These are phyloP conservation scores for Heliconius charithonia DNA, from an alignment of 2,888 invertebrate species.

Conservation along the genomic window DNA sequence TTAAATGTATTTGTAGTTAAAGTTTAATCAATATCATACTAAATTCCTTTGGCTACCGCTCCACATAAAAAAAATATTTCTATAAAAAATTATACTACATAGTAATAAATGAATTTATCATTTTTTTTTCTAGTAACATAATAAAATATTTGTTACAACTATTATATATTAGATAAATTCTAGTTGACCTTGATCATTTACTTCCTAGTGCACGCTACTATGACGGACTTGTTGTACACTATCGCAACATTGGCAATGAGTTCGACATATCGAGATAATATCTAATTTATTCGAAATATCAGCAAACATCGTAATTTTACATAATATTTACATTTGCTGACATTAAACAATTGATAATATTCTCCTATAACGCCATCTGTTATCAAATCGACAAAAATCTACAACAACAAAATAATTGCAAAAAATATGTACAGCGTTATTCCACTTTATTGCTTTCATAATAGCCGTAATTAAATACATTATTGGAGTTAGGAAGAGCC, in stretches of 20 bases:
- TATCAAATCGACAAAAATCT: conserved; percentile 29
- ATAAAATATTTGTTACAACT: conserved; percentile 40
- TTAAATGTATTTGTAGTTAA: too few species aligned
- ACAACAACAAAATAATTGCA: conserved; percentile 6
- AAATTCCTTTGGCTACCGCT: not conserved
- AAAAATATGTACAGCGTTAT: conserved; percentile 32
- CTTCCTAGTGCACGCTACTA: conserved; percentile 76
- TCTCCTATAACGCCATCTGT: conserved; percentile 44
- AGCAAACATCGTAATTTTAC: conserved; percentile 49
- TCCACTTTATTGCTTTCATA: conserved; percentile 42
- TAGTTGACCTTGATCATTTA: conserved; percentile 62
- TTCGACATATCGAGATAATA: conserved; percentile 57
- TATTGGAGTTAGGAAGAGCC: conserved; percentile 68
- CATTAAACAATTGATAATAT: conserved; percentile 22
- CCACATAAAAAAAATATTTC: not conserved
- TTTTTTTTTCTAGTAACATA: conserved; percentile 30
- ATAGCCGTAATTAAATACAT: conserved; percentile 46
- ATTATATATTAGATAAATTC: conserved; percentile 44
- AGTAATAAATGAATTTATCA: not conserved
- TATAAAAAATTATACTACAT: not conserved
- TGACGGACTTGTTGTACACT: conserved; percentile 71
- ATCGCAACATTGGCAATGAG: conserved; percentile 64
- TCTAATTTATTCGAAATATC: conserved; percentile 54
- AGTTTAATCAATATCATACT: not conserved
- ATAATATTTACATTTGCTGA: conserved; percentile 36